Percentiles rank a stretch among this genome's conserved stretches.
Evolutionary conservation across 2,888 invertebrate species (phyloP).

Genomic region (Lydus trimaculatus): DNA sequence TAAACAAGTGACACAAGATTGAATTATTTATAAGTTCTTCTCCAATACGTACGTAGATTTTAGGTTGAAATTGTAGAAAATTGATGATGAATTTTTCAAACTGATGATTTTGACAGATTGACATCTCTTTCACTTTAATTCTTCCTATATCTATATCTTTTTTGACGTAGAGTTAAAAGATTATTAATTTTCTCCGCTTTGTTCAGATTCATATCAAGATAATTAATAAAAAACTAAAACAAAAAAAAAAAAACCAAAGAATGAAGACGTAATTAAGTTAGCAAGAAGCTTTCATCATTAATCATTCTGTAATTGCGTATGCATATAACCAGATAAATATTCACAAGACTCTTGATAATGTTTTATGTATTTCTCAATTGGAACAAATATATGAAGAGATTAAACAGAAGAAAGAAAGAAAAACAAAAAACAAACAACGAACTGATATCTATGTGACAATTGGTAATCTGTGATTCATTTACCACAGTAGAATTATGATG

Average conservation of each 20-base stretch:
- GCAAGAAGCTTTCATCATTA: conserved; percentile 25
- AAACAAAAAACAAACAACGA: neutral
- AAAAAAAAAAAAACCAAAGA: too few species aligned
- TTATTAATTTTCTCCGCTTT: conserved; percentile 11
- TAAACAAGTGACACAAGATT: conserved; percentile 32
- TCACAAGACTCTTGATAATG: neutral
- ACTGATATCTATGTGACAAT: neutral
- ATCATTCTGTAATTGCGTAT: conserved; percentile 24
- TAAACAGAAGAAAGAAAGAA: neutral
- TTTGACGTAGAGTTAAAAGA: neutral
- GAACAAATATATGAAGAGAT: neutral
- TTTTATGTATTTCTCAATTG: neutral
- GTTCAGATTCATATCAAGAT: conserved; percentile 19
- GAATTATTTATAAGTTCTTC: conserved; percentile 36
- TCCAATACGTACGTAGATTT: conserved; percentile 8
- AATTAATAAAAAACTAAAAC: conserved; percentile 27
- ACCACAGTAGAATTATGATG: neutral
- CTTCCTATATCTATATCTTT: too few species aligned
- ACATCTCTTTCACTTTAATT: neutral
- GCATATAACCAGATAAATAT: conserved; percentile 15
- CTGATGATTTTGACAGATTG: conserved; percentile 5
- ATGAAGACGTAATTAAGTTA: conserved; percentile 29
- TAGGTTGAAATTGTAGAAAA: neutral
- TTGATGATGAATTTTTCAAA: neutral
- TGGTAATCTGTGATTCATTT: neutral